phyloP scores from a whole-genome alignment of 2,113 vertebrate genomes.

The Boleophthalmus pectinirostris region DNA sequence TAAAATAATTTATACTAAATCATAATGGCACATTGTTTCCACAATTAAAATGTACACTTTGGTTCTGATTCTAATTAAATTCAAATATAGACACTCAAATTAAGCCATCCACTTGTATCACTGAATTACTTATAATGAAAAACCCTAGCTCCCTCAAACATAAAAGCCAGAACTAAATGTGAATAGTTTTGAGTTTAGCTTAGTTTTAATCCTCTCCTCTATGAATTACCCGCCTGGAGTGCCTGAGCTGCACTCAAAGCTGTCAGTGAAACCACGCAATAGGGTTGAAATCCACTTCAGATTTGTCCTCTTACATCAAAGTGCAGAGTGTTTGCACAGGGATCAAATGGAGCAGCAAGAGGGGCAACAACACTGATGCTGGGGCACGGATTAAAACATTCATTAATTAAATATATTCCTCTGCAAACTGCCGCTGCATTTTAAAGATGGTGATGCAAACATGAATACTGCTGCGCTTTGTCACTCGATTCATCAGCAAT shows the following conservation, averaged over 20 bases:
- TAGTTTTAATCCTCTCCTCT: slow-evolving; percentile 40
- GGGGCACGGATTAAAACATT: slow-evolving; percentile 61
- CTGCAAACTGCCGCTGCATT: slow-evolving; percentile 56
- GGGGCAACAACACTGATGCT: slow-evolving; percentile 59
- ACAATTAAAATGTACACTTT: slow-evolving; percentile 13
- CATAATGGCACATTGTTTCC: slow-evolving; percentile 33
- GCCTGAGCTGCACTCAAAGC: slow-evolving; percentile 35
- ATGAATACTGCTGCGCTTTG: slow-evolving; percentile 56
- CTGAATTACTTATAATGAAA: slow-evolving; percentile 15
- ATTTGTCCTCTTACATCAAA: slow-evolving; percentile 65
- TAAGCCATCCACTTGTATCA: slow-evolving; percentile 1
- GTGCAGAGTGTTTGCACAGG: slow-evolving; percentile 58
- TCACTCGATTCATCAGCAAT: slow-evolving; percentile 70
- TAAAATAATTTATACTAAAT: slow-evolving; percentile 25
- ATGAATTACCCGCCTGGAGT: slow-evolving; percentile 23
- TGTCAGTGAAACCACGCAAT: slow-evolving; percentile 56
- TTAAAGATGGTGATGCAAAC: slow-evolving; percentile 65
- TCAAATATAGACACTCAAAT: neutral
- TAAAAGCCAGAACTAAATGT: slow-evolving; percentile 27
- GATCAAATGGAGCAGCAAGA: slow-evolving; percentile 65
- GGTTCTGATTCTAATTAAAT: neutral
- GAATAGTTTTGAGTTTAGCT: slow-evolving; percentile 17
- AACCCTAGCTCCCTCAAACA: slow-evolving; percentile 13
- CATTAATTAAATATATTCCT: slow-evolving; percentile 73
- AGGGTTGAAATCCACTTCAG: slow-evolving; percentile 62